Evolutionary conservation across 2,797 vertebrate genomes (phyloP).

Genomic region (Myotis myotis): DNA sequence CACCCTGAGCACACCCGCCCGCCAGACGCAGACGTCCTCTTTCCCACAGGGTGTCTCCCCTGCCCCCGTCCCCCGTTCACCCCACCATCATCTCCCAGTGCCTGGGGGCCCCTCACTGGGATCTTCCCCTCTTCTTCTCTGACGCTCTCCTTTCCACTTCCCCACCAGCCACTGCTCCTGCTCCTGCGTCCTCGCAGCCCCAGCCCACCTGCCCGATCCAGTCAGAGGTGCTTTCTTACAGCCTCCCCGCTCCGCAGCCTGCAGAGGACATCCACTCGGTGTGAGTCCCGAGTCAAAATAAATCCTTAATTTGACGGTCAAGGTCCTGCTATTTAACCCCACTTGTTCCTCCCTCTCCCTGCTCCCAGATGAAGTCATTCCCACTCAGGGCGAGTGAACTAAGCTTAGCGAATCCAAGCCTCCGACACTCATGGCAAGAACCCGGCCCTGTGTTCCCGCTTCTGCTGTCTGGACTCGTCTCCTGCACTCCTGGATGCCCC

Average conservation of each 20-base stretch:
- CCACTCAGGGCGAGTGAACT: background rate
- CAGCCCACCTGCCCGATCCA: background rate
- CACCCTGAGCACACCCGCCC: background rate
- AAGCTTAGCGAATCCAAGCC: background rate
- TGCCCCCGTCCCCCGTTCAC: background rate
- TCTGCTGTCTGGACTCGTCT: background rate
- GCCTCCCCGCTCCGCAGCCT: background rate
- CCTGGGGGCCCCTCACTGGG: background rate
- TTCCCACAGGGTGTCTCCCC: background rate
- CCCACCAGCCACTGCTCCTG: background rate
- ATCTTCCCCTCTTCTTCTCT: background rate
- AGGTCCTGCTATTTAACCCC: background rate
- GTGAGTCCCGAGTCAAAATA: background rate
- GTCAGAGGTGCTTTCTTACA: background rate
- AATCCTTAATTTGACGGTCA: background rate
- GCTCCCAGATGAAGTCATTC: background rate
- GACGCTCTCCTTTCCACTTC: background rate
- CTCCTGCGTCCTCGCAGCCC: background rate
- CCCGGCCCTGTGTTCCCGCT: background rate
- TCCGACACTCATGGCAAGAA: background rate
- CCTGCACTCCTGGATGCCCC: background rate
- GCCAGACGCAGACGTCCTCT: accelerated
- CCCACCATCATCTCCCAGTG: background rate
- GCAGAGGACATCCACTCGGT: too few species aligned
- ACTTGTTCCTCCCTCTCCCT: background rate